These are phyloP conservation scores for Rallus limicola DNA, from an alignment of 2,113 vertebrate species.

Conservation along the genomic window DNA sequence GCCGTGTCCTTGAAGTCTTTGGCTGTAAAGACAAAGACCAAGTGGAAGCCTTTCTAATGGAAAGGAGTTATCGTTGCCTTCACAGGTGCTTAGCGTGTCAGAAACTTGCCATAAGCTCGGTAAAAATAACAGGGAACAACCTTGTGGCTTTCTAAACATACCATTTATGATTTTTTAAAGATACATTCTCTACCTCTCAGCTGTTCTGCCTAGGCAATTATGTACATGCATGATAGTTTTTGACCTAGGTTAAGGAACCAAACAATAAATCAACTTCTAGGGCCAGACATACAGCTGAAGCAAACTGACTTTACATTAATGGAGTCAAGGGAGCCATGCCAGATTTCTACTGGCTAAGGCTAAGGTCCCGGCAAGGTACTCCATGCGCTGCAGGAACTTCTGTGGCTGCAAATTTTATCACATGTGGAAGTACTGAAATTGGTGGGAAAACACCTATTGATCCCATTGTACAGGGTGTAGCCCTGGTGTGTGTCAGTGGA, in stretches of 20 bases:
- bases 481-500: neutral
- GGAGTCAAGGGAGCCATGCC: neutral
- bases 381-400: neutral
- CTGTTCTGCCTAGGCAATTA: neutral
- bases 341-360: neutral
- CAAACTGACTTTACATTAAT: neutral
- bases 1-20: constrained; percentile 52
- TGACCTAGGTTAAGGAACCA: neutral
- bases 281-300: neutral
- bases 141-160: neutral
- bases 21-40: neutral
- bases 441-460: neutral
- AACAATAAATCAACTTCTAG: neutral
- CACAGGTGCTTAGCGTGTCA: neutral
- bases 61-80: neutral
- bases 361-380: neutral
- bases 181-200: neutral
- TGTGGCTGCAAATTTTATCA: neutral
- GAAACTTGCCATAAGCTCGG: neutral
- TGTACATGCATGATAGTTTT: neutral
- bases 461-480: neutral
- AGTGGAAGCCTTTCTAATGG: neutral
- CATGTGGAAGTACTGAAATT: neutral
- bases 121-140: neutral
- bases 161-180: neutral